Conservation (phyloP, 37 sponge, comb jelly and placozoan genomes). For the Tethya wilhelma region DNA sequence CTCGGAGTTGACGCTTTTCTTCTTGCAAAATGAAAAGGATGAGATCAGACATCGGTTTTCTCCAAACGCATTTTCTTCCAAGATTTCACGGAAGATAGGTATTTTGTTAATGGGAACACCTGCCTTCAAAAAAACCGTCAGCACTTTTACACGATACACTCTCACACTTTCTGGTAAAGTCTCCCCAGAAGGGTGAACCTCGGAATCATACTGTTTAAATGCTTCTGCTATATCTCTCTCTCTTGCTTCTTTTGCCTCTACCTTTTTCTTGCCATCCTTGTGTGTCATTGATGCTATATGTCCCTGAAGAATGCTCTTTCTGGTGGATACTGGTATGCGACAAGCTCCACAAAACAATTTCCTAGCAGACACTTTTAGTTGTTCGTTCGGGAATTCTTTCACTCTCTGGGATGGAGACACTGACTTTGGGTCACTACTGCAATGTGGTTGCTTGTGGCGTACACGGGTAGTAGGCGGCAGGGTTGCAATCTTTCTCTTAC, state of each 20-base stretch:
- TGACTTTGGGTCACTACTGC: too few species aligned
- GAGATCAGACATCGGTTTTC: conserved; percentile 10
- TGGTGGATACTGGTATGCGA: not conserved
- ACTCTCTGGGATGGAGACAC: conserved; percentile 2
- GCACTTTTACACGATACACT: too few species aligned
- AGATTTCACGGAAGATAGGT: conserved; percentile 21
- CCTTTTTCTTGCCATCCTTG: conserved; percentile 1
- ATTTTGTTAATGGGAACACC: conserved; percentile 43
- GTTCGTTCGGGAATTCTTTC: not conserved
- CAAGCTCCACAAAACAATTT: conserved; percentile 18
- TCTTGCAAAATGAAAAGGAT: conserved; percentile 36
- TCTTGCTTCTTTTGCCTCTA: not conserved
- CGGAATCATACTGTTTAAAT: too few species aligned
- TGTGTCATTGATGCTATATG: conserved; percentile 3
- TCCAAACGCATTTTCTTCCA: conserved; percentile 46
- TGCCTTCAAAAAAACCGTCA: conserved; percentile 41
- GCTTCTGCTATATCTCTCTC: conserved; percentile 38
- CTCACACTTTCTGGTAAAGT: too few species aligned
- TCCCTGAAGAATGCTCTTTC: not conserved
- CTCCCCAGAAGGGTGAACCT: too few species aligned
- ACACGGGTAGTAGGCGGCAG: too few species aligned
- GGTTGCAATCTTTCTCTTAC: too few species aligned
- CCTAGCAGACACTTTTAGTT: not conserved
- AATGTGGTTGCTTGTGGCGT: too few species aligned
- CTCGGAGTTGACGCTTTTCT: conserved; percentile 8